Evolutionary conservation across 2,797 vertebrate genomes (phyloP).

Genomic region (Danio choprae): DNA sequence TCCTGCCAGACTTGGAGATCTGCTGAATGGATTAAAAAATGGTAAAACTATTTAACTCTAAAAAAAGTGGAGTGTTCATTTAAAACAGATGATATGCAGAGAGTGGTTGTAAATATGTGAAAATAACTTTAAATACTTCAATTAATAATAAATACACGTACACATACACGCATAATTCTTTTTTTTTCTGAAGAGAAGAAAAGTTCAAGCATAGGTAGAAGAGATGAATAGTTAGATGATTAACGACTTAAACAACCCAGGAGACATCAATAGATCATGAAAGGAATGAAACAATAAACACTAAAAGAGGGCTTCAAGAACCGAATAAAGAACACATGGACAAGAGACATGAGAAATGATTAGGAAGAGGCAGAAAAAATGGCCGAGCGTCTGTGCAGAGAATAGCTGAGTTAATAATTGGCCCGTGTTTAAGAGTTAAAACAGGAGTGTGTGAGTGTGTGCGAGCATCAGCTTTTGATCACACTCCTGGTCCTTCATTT

Average conservation of each 20-base stretch:
- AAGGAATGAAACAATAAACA: constrained; percentile 3
- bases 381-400: constrained; percentile 4
- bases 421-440: constrained; percentile 32
- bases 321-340: constrained; percentile 25
- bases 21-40: too few species aligned
- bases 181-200: neutral
- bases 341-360: constrained; percentile 16
- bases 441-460: constrained; percentile 36
- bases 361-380: constrained; percentile 42
- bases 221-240: neutral
- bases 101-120: neutral
- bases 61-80: too few species aligned
- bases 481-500: constrained; percentile 30
- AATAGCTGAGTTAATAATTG: constrained; percentile 58
- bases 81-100: neutral
- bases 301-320: neutral
- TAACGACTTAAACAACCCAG: neutral
- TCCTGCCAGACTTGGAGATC: too few species aligned
- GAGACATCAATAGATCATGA: neutral
- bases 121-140: too few species aligned
- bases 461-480: constrained; percentile 30
- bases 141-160: too few species aligned
- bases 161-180: neutral
- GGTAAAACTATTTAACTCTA: too few species aligned
- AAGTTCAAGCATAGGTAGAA: neutral